Conservation (phyloP, 2,797 vertebrate genomes). For the Oryzias sinensis region DNA sequence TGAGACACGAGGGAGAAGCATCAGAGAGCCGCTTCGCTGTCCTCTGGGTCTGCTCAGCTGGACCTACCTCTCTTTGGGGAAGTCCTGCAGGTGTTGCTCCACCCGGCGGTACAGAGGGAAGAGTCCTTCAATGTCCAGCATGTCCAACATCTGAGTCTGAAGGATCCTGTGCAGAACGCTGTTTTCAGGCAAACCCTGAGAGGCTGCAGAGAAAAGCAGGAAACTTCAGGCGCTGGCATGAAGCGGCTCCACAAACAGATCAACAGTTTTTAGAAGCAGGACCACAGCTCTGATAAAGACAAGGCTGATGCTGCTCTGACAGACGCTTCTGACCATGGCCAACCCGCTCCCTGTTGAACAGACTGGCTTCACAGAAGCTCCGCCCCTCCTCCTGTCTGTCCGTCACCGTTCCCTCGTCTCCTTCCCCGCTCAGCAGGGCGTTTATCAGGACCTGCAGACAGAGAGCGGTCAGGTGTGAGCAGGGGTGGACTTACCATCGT, state of each 20-base stretch:
- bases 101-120: conserved; percentile 89
- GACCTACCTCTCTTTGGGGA: conserved; percentile 89
- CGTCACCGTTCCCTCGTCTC: conserved; percentile 56
- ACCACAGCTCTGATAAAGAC: not conserved
- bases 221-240: not conserved
- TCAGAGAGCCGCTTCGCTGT: conserved; percentile 1
- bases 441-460: conserved; percentile 78
- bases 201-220: conserved; percentile 71
- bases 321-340: conserved; percentile 76
- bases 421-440: conserved; percentile 82
- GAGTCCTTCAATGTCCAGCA: conserved; percentile 92
- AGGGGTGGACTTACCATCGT: too few relatives aligned
- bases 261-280: not conserved
- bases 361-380: conserved; percentile 89
- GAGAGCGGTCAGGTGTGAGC: not conserved
- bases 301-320: not conserved
- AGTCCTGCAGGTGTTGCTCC: conserved; percentile 90
- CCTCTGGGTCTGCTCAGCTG: not conserved
- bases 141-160: conserved; percentile 95
- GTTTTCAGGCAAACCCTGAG: conserved; percentile 86
- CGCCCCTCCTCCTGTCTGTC: conserved; percentile 72
- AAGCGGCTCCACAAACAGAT: too few relatives aligned
- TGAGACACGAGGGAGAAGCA: conserved; percentile 49
- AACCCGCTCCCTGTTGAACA: conserved; percentile 81
- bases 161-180: conserved; percentile 91